Evolutionary conservation across 2,888 invertebrate species (phyloP), one percentile per base, ranked within the genome.

Genomic region (Augochlorella aurata): DNA sequence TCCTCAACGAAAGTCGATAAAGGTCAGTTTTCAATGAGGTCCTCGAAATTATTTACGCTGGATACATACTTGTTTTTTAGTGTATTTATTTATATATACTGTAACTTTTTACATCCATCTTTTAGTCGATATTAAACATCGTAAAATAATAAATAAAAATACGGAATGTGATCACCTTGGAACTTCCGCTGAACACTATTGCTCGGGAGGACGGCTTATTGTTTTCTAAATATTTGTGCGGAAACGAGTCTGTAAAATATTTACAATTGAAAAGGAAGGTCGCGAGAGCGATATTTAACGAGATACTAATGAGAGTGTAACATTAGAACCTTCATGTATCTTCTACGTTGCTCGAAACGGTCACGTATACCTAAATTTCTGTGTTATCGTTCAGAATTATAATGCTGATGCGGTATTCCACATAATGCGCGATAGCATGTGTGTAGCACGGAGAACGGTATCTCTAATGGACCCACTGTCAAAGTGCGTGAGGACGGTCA

Each of bases 401-500:
- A 75, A 80, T 85, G 58, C 45, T 21, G 63, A 73, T 75, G 69
- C 61, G 24, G 68, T 63, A 66, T 67, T 68, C 54, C 54, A 61
- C 21, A 54, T 76, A 52, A 65, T 74, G 52, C 14, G 58, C 68
- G 47, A 65, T 68, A 54, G 73, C 74, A 69, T 49, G 68, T 44
- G 72, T 68, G 63, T 73, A 77, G 54, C 61, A 58, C 68, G 73
- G 54, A 77, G 67, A 14, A 16, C 49, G 61, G 74, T 69, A 81
- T 84, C 71, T 73, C 47, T 58, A 29, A 63, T 29, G 63, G 79
- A 74, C 50, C 72, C 54, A 74, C 54, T 58, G 44, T 70, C 67
- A 78, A 77, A 81, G 47, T 54, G 74, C 83, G 78, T 83, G 85
- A 81, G 78, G 47, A 70, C 74, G 72, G 75, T 87, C 87, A 87